Conservation (phyloP, 1,140 invertebrate species). For the Solenopsis fugax region DNA sequence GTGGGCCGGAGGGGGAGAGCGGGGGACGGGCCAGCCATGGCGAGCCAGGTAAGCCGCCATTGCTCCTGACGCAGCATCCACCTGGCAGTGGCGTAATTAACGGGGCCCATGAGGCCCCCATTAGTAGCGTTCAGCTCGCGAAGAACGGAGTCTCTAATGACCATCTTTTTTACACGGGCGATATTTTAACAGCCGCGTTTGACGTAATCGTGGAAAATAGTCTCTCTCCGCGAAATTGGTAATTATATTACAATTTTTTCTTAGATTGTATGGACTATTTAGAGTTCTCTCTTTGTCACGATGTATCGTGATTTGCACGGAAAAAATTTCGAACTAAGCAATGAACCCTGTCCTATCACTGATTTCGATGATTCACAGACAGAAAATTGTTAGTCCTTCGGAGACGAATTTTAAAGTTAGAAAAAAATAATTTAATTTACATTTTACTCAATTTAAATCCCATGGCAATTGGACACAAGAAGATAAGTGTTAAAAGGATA, state of each 20-base stretch:
- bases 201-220: not conserved
- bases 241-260: too few species aligned
- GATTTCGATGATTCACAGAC: not conserved
- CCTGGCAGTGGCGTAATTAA: constrained; percentile 68
- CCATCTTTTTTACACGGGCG: not conserved
- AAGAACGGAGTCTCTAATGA: not conserved
- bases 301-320: not conserved
- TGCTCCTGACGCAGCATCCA: constrained; percentile 78
- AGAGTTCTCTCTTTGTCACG: not conserved
- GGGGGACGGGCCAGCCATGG: constrained; percentile 54
- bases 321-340: not conserved
- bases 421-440: not conserved
- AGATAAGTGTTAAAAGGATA: not conserved
- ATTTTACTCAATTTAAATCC: not conserved
- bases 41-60: constrained; percentile 75
- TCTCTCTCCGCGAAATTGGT: not conserved
- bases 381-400: not conserved
- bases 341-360: not conserved
- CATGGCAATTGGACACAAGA: too few species aligned
- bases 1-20: not conserved
- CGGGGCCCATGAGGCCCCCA: not conserved
- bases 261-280: not conserved
- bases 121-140: not conserved
- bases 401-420: not conserved
- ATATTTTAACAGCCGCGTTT: not conserved